phyloP scores from a whole-genome alignment of 1,140 invertebrate species.

The Littorina saxatilis region DNA sequence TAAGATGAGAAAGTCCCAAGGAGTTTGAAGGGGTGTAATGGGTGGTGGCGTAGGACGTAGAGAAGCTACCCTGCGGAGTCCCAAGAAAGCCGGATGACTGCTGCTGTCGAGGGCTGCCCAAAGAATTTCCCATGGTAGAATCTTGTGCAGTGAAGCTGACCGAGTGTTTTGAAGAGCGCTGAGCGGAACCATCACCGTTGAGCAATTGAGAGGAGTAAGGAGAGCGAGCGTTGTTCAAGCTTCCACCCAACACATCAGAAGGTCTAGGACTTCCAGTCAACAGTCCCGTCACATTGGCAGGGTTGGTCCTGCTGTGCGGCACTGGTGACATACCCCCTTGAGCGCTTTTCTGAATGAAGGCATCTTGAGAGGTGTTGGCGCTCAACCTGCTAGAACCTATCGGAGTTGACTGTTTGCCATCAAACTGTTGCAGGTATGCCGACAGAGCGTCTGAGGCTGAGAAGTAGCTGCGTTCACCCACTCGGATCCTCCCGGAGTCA shows the following conservation, averaged over 20 bases:
- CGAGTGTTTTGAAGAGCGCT: background rate
- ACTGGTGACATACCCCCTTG: background rate
- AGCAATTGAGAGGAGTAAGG: background rate
- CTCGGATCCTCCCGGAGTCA: constrained; percentile 45
- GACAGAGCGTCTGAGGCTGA: constrained; percentile 62
- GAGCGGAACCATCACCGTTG: background rate
- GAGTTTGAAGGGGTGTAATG: background rate
- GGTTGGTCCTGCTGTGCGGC: background rate
- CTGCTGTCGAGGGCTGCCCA: background rate
- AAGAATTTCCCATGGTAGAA: no score
- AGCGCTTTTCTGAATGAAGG: background rate
- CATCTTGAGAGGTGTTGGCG: background rate
- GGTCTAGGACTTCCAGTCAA: constrained; percentile 14
- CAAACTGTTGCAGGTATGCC: constrained; percentile 62
- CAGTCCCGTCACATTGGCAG: constrained; percentile 18
- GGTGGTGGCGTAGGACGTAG: background rate
- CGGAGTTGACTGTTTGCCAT: constrained; percentile 25
- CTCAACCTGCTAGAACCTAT: background rate
- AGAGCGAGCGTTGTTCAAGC: background rate
- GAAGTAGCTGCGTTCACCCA: constrained; percentile 53
- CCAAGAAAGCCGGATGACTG: background rate
- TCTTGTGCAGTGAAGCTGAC: background rate
- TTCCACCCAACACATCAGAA: background rate
- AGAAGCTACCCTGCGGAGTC: background rate
- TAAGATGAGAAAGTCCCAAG: background rate